Percentiles rank a stretch among this genome's conserved stretches.
Conservation (phyloP, 37 sponge, comb jelly and placozoan species). For the Hexactinellida sp. region DNA sequence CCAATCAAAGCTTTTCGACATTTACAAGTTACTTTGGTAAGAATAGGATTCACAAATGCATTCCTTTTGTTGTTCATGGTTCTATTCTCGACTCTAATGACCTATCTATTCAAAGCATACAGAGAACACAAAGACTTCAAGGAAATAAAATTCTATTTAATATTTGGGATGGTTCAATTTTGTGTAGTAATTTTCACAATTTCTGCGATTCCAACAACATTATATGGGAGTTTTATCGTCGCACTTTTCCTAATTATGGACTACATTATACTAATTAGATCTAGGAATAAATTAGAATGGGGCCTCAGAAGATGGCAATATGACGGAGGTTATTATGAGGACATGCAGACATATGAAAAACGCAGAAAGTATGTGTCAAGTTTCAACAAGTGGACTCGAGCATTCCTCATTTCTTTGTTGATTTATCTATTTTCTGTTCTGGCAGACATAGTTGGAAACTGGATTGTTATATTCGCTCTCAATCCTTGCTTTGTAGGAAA, state of each 20-base stretch:
- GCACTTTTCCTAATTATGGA: background rate
- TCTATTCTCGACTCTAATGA: background rate
- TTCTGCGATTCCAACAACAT: background rate
- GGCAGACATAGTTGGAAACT: background rate
- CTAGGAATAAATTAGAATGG: background rate
- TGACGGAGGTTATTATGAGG: background rate
- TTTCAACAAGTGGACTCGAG: background rate
- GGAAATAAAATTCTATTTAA: background rate
- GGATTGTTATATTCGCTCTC: background rate
- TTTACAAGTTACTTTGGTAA: background rate
- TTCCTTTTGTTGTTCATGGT: background rate
- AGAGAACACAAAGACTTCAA: background rate
- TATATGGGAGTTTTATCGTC: background rate
- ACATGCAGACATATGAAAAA: background rate
- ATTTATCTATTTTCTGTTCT: background rate
- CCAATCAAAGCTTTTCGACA: background rate
- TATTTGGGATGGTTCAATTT: background rate
- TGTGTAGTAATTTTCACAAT: background rate
- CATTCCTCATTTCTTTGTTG: background rate
- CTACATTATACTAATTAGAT: background rate
- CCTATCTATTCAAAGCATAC: background rate
- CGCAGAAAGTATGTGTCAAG: background rate
- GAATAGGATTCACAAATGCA: background rate
- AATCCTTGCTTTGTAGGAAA: background rate
- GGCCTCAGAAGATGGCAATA: background rate